phyloP scores from a whole-genome alignment of 1,140 invertebrate genomes.

The Phortica variegata region DNA sequence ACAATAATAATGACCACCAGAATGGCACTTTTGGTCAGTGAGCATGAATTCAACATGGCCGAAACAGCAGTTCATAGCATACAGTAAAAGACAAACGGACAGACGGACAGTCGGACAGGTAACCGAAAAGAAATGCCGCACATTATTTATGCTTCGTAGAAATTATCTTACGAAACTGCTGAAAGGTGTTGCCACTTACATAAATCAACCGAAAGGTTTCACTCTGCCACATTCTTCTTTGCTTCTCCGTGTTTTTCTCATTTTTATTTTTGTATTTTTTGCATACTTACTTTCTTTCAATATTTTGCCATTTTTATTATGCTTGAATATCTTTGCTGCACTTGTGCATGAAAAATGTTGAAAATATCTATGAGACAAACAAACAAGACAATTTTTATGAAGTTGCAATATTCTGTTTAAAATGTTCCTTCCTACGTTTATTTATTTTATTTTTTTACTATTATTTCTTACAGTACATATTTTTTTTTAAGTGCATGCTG shows the following conservation, averaged over 20 bases:
- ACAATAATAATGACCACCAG: background rate
- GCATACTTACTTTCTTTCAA: too few relatives aligned
- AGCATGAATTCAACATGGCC: background rate
- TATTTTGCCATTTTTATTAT: too few relatives aligned
- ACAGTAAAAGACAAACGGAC: too few relatives aligned
- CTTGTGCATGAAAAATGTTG: background rate
- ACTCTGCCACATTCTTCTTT: background rate
- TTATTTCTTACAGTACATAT: too few relatives aligned
- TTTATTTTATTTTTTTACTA: too few relatives aligned
- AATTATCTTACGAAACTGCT: slow-evolving; percentile 2
- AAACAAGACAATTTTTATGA: too few relatives aligned
- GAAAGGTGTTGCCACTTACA: slow-evolving; percentile 1
- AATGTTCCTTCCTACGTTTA: too few relatives aligned
- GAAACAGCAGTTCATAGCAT: background rate
- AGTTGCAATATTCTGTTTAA: too few relatives aligned
- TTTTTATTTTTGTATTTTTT: background rate
- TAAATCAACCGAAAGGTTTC: slow-evolving; percentile 2
- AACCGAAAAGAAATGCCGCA: background rate
- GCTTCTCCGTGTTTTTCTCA: background rate
- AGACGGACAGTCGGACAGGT: too few relatives aligned
- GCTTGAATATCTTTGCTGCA: too few relatives aligned
- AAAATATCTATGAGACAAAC: too few relatives aligned
- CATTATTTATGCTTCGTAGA: slow-evolving; percentile 1
- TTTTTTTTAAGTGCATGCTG: too few relatives aligned
- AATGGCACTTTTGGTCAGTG: background rate